Evolutionary conservation across 2,888 invertebrate genomes (phyloP), one percentile per base, ranked within the genome.

Genomic region (Idaea dimidiata): DNA sequence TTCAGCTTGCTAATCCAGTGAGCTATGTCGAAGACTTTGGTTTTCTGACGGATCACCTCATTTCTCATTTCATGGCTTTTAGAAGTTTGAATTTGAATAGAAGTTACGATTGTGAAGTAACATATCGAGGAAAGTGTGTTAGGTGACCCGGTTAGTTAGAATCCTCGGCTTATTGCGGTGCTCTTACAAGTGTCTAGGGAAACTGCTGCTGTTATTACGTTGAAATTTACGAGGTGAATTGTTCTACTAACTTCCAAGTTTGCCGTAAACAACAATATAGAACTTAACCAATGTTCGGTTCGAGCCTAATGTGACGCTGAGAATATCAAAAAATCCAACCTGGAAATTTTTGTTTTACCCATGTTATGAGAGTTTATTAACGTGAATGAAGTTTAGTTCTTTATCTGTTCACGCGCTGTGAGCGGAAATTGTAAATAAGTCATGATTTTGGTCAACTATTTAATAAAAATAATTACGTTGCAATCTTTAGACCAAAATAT

Each of bases 151-250:
- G 77, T 84, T 83, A 79, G 78, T 82, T 82, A 82, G 78, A 75
- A 73, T 74, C 78, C 77, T 75, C 75, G 80, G 84, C 85, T 86
- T 87, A 88, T 84, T 87, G 87, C 82, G 83, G 82, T 83, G 77
- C 84, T 83, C 80, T 81, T 87, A 89, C 89, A 89, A 89, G 89
- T 89, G 86, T 86, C 89, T 88, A 74, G 88, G 88, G 90, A 87
- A 87, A 86, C 87, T 88, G 85, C 79, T 82, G 86, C 84, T 87
- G 89, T 89, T 91, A 91, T 91, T 90, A 90, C 89, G 87, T 75
- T 77, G 78, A 82, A 89, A 91, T 91, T 91, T 91, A 91, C 85
- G 87, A 84, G 83, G 82, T 83, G 86, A 89, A 91, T 89, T 88
- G 88, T 80, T 78, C 77, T 77, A 79, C 81, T 83, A 84, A 86